Percentiles rank a stretch among this genome's conserved stretches.
Evolutionary conservation across 1,140 invertebrate genomes (phyloP).

Genomic region (Mamestra configurata): DNA sequence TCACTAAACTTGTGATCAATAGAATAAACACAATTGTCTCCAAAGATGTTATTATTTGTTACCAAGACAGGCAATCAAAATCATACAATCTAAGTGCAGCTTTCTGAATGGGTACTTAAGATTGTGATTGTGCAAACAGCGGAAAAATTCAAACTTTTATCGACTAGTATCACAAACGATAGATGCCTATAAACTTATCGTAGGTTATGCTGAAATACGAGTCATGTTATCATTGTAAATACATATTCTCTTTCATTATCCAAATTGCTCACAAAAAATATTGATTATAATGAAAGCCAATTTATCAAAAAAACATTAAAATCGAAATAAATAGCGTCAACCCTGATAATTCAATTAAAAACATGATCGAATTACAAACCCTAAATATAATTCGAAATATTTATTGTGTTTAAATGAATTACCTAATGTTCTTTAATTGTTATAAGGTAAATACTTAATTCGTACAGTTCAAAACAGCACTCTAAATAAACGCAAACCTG

Average conservation of each 20-base stretch:
- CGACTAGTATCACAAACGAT: not conserved
- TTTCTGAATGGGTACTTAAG: too few species aligned
- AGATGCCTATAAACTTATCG: too few species aligned
- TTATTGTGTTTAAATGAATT: not conserved
- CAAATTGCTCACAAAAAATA: not conserved
- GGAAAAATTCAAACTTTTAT: not conserved
- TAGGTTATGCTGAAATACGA: not conserved
- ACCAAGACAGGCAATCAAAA: too few species aligned
- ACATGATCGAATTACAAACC: not conserved
- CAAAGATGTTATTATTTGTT: not conserved
- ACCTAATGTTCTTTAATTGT: not conserved
- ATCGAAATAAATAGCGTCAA: not conserved
- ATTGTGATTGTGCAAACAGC: not conserved
- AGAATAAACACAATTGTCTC: not conserved
- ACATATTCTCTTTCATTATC: not conserved
- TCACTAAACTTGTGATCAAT: not conserved
- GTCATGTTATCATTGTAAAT: not conserved
- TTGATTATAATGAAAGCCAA: not conserved
- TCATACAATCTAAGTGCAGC: too few species aligned
- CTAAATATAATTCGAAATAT: not conserved
- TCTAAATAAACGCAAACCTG: not conserved
- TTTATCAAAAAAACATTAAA: too few species aligned
- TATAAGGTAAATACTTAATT: not conserved
- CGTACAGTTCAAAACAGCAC: not conserved
- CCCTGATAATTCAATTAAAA: not conserved